These are phyloP conservation scores for Brachionus angularis DNA, from an alignment of 1,140 invertebrate genomes.

Conservation along the genomic window DNA sequence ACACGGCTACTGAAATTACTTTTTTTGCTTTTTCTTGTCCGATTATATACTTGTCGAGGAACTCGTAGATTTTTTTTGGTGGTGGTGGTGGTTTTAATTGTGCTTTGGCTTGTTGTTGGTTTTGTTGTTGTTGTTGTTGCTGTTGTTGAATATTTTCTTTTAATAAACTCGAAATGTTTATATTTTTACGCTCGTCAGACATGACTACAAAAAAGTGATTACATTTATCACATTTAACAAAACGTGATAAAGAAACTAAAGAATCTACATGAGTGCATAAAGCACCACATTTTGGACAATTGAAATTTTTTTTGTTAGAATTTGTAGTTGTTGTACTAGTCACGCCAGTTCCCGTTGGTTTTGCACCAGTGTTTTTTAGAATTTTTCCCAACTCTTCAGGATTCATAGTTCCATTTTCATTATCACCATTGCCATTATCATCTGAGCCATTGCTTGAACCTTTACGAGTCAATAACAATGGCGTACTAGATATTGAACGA, in stretches of 20 bases:
- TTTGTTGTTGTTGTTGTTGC: conserved; percentile 15
- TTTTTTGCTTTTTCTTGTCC: conserved; percentile 98
- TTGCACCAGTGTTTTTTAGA: too few species aligned
- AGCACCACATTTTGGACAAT: conserved; percentile 88
- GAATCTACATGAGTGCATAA: conserved; percentile 92
- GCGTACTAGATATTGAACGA: neutral
- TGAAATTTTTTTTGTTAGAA: conserved; percentile 21
- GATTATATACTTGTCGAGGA: conserved; percentile 90
- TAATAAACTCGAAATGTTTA: neutral
- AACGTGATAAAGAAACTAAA: conserved; percentile 83
- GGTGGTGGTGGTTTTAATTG: conserved; percentile 25
- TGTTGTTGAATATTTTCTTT: neutral
- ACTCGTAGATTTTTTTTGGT: conserved; percentile 75
- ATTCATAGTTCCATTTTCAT: neutral
- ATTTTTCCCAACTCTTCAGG: too few species aligned
- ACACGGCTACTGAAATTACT: conserved; percentile 94
- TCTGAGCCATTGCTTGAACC: neutral
- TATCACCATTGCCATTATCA: neutral
- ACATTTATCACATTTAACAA: conserved; percentile 96
- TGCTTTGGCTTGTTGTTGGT: neutral
- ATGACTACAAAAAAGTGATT: conserved; percentile 96
- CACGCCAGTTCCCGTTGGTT: too few species aligned
- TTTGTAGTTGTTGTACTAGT: too few species aligned
- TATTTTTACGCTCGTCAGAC: conserved; percentile 63
- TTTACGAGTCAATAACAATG: neutral